Percentiles rank a stretch among this genome's conserved stretches.
Conservation (phyloP, 2,888 invertebrate genomes). For the Meta bourneti region DNA sequence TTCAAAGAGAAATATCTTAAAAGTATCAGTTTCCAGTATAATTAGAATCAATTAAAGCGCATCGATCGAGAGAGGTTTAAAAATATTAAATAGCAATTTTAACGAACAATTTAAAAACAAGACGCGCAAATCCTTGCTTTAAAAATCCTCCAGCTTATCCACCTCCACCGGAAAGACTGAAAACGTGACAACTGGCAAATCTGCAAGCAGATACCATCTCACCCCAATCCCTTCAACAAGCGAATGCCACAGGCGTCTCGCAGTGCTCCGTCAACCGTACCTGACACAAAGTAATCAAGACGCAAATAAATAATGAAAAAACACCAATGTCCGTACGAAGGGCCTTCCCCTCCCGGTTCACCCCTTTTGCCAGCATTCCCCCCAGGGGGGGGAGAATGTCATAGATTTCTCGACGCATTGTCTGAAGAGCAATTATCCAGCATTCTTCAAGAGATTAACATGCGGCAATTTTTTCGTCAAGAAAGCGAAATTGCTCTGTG, state of each 20-base stretch:
- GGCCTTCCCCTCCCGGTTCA: too few species aligned
- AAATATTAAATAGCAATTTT: too few species aligned
- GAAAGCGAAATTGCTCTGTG: constrained; percentile 52
- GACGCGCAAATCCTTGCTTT: too few species aligned
- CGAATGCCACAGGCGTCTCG: constrained; percentile 16
- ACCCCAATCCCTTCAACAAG: constrained; percentile 34
- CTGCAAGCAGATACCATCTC: background rate
- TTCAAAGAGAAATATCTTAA: too few species aligned
- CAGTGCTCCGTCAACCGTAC: constrained; percentile 21
- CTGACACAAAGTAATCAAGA: constrained; percentile 63
- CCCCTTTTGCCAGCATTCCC: background rate
- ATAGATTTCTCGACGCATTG: constrained; percentile 51
- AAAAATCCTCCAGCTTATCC: too few species aligned
- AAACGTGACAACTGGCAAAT: too few species aligned
- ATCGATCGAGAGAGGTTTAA: too few species aligned
- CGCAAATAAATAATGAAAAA: constrained; percentile 61
- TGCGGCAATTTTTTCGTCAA: constrained; percentile 31
- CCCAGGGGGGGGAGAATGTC: constrained; percentile 52
- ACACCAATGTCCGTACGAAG: constrained; percentile 20
- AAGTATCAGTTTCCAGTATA: too few species aligned
- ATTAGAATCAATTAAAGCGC: too few species aligned
- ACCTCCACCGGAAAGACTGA: too few species aligned
- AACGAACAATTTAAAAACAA: too few species aligned
- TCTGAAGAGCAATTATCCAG: constrained; percentile 65
- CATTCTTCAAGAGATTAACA: constrained; percentile 68